These are phyloP conservation scores for Diacarnus erythraeanus DNA, from an alignment of 37 sponge, comb jelly and placozoan genomes.

Conservation along the genomic window DNA sequence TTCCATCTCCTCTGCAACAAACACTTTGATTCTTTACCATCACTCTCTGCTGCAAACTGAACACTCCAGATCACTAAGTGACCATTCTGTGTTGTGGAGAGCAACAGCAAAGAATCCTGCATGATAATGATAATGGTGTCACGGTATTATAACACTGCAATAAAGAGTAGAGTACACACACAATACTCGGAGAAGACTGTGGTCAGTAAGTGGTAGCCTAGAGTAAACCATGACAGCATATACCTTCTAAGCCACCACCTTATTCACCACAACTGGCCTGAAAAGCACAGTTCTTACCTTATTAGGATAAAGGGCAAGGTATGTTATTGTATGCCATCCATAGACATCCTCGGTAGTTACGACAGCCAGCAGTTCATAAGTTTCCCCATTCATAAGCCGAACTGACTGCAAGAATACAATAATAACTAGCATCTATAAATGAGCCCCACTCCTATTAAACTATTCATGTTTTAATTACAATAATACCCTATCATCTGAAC, in stretches of 20 bases:
- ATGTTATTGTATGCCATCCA: conserved; percentile 79
- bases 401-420: conserved; percentile 32
- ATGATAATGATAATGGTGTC: not conserved
- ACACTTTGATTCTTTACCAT: not conserved
- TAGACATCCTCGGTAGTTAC: conserved; percentile 54
- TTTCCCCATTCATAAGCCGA: conserved; percentile 13
- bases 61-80: conserved; percentile 59
- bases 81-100: conserved; percentile 65
- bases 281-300: conserved; percentile 7
- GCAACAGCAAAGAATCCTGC: conserved; percentile 28
- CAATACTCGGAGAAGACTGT: no score
- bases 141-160: not conserved
- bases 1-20: not conserved
- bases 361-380: conserved; percentile 29
- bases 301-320: conserved; percentile 44
- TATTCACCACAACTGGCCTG: no score
- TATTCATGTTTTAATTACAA: no score
- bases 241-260: no score
- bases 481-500: conserved; percentile 68
- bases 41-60: not conserved
- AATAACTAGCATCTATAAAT: no score
- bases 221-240: no score
- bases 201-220: no score
- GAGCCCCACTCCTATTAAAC: no score
- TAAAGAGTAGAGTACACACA: not conserved